Conservation (phyloP, 2,797 vertebrate species). For the Aulostomus chinensis region DNA sequence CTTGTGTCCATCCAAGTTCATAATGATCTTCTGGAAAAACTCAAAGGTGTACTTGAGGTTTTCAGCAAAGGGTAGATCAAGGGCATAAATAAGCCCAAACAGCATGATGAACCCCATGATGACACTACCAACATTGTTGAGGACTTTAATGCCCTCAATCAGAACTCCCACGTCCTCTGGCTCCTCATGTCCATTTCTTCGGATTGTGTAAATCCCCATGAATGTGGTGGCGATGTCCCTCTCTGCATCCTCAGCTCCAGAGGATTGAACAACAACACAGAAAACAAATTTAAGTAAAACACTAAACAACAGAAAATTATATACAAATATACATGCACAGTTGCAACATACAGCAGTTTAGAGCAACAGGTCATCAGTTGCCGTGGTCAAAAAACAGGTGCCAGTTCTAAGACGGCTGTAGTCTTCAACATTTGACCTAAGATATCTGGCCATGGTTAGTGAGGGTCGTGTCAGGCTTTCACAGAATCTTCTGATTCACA, state of each 20-base stretch:
- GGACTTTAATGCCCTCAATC: conserved; percentile 14
- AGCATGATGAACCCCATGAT: conserved; percentile 16
- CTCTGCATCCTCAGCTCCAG: conserved; percentile 14
- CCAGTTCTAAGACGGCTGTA: too few relatives aligned
- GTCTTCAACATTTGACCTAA: too few relatives aligned
- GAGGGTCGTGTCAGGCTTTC: too few relatives aligned
- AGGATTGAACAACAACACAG: conserved; percentile 13
- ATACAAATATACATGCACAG: background rate
- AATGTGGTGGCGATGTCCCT: conserved; percentile 12
- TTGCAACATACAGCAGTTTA: background rate
- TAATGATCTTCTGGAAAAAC: conserved; percentile 11
- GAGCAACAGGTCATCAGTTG: too few relatives aligned
- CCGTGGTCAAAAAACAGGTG: too few relatives aligned
- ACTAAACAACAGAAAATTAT: background rate
- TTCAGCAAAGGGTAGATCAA: conserved; percentile 14
- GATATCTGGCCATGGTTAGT: too few relatives aligned
- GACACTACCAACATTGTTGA: conserved; percentile 11
- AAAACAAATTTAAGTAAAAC: background rate
- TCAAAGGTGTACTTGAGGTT: conserved; percentile 19
- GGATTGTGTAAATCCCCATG: too few relatives aligned
- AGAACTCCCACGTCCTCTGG: conserved; percentile 24
- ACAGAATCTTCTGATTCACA: too few relatives aligned
- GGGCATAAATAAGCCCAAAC: conserved; percentile 22
- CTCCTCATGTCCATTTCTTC: conserved; percentile 13
- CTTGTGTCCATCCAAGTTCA: conserved; percentile 32